These are phyloP conservation scores for Tipula vernalis DNA, from an alignment of 2,888 invertebrate genomes.

Conservation along the genomic window DNA sequence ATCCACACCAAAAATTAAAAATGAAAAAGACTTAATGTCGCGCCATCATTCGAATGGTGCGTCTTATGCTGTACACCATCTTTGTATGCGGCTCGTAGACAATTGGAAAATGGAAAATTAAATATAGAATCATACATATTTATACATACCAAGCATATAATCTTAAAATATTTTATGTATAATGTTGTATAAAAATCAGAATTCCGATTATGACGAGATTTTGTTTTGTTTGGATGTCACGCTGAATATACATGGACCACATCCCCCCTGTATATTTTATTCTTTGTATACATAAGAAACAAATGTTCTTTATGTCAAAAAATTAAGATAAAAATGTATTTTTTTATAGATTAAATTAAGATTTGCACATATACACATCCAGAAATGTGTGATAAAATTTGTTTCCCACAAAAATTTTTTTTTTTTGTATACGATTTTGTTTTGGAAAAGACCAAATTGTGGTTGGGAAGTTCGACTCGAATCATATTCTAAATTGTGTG, in stretches of 20 bases:
- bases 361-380: conserved; percentile 4
- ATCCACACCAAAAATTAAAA: neutral
- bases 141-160: neutral
- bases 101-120: neutral
- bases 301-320: neutral
- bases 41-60: neutral
- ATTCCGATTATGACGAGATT: neutral
- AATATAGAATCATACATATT: neutral
- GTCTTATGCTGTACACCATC: neutral
- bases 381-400: neutral
- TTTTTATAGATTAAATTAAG: neutral
- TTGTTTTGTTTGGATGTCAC: neutral
- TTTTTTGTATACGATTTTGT: neutral
- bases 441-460: neutral
- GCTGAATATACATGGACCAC: neutral
- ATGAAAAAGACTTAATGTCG: neutral
- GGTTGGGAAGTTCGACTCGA: neutral
- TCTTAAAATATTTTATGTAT: neutral
- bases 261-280: neutral
- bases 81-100: neutral
- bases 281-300: neutral
- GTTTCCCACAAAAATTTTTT: neutral
- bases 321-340: neutral
- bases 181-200: neutral
- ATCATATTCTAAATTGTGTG: neutral